These are phyloP conservation scores for Caenorhabditis briggsae DNA, from an alignment of 1,140 invertebrate species.

Conservation along the genomic window DNA sequence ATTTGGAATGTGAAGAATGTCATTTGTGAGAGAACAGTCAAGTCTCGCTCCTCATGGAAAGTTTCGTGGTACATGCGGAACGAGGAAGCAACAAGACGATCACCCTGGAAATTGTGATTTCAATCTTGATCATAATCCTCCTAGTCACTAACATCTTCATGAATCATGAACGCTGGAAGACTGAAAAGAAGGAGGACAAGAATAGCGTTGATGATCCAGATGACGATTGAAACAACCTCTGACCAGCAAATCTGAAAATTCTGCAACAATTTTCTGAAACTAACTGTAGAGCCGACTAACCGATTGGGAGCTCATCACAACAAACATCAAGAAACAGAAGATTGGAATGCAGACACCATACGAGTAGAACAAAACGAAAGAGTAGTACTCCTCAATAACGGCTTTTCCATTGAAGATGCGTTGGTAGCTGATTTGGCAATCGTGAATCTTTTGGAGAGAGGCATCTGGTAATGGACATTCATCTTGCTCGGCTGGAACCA, in stretches of 20 bases:
- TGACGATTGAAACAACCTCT: slow-evolving; percentile 32
- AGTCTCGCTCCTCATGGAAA: slow-evolving; percentile 54
- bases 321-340: slow-evolving; percentile 57
- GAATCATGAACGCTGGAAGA: slow-evolving; percentile 59
- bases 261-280: neutral
- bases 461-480: slow-evolving; percentile 55
- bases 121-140: neutral
- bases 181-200: slow-evolving; percentile 35
- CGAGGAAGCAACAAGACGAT: slow-evolving; percentile 51
- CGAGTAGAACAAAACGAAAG: slow-evolving; percentile 57
- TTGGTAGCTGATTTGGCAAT: slow-evolving; percentile 54
- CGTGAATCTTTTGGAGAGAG: slow-evolving; percentile 51
- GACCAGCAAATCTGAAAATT: slow-evolving; percentile 49
- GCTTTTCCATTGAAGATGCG: slow-evolving; percentile 52
- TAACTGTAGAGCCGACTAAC: neutral
- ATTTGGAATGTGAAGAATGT: slow-evolving; percentile 60
- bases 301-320: slow-evolving; percentile 43
- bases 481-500: slow-evolving; percentile 36
- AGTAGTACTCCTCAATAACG: slow-evolving; percentile 56
- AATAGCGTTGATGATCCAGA: slow-evolving; percentile 56
- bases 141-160: slow-evolving; percentile 48
- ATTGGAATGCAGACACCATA: slow-evolving; percentile 60
- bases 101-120: slow-evolving; percentile 45
- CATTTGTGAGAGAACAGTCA: slow-evolving; percentile 60
- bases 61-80: slow-evolving; percentile 63